Percentiles rank a stretch among this genome's conserved stretches.
Evolutionary conservation across 2,797 vertebrate species (phyloP).

Genomic region (Pseudochirops cupreus): DNA sequence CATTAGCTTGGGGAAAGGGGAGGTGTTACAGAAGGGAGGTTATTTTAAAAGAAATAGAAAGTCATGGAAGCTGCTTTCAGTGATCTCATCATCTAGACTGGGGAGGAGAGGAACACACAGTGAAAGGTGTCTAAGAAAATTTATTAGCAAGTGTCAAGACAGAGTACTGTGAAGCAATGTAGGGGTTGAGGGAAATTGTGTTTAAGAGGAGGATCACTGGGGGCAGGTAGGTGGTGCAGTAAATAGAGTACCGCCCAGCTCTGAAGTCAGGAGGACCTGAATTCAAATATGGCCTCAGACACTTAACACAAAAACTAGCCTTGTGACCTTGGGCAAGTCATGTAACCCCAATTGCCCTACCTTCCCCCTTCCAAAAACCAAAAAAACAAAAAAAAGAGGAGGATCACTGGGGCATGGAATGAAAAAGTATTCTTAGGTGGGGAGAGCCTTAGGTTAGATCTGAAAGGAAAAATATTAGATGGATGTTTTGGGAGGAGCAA

Average conservation of each 20-base stretch:
- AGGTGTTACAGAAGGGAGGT: neutral
- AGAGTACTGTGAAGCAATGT: neutral
- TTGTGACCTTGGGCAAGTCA: no score
- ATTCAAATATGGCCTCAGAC: no score
- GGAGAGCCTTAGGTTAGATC: conserved; percentile 22
- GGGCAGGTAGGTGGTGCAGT: no score
- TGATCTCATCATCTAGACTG: neutral
- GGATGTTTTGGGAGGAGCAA: neutral
- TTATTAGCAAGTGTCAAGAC: neutral
- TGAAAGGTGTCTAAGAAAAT: neutral
- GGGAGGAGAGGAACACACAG: neutral
- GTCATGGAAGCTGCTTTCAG: conserved; percentile 18
- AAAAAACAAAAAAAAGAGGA: neutral
- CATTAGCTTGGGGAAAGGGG: neutral
- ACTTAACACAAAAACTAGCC: no score
- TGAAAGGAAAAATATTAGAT: neutral
- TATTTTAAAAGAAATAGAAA: conserved; percentile 44
- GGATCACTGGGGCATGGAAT: neutral
- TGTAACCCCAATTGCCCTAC: no score
- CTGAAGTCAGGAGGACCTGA: no score
- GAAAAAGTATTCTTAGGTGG: conserved; percentile 19
- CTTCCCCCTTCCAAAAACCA: no score
- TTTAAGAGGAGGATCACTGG: neutral
- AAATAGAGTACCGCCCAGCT: no score
- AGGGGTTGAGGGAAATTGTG: conserved; percentile 23